phyloP scores from a whole-genome alignment of 2,113 vertebrate species.

The Apaloderma vittatum region DNA sequence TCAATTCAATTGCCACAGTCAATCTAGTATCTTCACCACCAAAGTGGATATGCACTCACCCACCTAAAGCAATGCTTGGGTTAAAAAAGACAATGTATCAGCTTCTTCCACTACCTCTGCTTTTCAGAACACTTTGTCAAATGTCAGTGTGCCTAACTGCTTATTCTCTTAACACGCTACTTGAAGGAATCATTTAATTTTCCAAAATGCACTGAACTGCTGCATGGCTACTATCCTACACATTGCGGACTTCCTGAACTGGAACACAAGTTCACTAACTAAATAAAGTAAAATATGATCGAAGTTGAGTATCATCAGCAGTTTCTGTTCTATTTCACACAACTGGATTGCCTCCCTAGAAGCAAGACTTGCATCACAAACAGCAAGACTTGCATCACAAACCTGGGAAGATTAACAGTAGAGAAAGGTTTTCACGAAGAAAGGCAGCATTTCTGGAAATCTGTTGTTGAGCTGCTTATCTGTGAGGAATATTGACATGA shows the following conservation, averaged over 20 bases:
- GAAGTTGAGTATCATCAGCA: background rate
- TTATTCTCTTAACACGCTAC: background rate
- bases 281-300: background rate
- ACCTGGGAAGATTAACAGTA: background rate
- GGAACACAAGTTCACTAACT: background rate
- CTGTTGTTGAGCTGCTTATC: background rate
- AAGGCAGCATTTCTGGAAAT: background rate
- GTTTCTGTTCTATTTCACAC: background rate
- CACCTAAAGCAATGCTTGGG: background rate
- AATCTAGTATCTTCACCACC: background rate
- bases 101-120: background rate
- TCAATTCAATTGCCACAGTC: background rate
- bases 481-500: background rate
- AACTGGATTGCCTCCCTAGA: background rate
- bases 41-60: background rate
- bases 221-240: background rate
- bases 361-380: background rate
- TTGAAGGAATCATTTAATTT: background rate
- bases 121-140: background rate
- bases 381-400: background rate
- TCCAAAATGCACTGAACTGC: background rate
- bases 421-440: background rate
- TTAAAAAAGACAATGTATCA: background rate
- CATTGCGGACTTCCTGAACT: background rate
- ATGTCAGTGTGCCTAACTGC: background rate